Conservation (phyloP, 1,140 invertebrate species). For the Drosophila elegans region DNA sequence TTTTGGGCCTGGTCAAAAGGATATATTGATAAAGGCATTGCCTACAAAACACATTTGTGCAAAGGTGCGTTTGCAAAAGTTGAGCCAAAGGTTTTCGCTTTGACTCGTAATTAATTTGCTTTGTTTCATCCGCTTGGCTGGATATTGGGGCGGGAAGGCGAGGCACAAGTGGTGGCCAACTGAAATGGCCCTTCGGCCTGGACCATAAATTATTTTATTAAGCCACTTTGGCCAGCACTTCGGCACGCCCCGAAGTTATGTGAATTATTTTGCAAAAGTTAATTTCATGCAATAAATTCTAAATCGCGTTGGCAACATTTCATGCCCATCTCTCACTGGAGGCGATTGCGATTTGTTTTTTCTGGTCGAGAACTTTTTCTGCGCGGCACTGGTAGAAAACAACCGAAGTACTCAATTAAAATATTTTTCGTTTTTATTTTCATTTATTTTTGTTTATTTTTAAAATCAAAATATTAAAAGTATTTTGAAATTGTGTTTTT, state of each 20-base stretch:
- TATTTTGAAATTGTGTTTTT: no score
- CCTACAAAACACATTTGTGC: slow-evolving; percentile 1
- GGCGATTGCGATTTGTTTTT: slow-evolving; percentile 26
- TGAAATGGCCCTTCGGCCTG: slow-evolving; percentile 66
- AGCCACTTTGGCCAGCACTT: slow-evolving; percentile 73
- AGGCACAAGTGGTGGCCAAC: slow-evolving; percentile 8
- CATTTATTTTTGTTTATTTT: no score
- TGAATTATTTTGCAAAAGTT: slow-evolving; percentile 83
- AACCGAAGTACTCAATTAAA: no score
- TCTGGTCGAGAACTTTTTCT: slow-evolving; percentile 7
- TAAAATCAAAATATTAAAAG: no score
- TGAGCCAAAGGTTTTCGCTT: slow-evolving; percentile 75
- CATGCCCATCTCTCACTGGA: slow-evolving; percentile 32
- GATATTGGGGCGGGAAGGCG: slow-evolving; percentile 1
- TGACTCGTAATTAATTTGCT: slow-evolving; percentile 84
- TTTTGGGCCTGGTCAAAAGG: slow-evolving; percentile 51
- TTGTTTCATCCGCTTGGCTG: slow-evolving; percentile 77
- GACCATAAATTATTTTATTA: slow-evolving; percentile 82
- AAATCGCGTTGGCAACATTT: slow-evolving; percentile 74
- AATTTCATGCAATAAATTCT: slow-evolving; percentile 82
- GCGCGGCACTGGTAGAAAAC: no score
- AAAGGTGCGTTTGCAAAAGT: slow-evolving; percentile 66
- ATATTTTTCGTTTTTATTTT: no score
- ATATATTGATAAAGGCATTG: slow-evolving; percentile 80
- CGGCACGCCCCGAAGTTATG: slow-evolving; percentile 72